phyloP scores from a whole-genome alignment of 2,797 vertebrate genomes.

The Cottoperca gobio region DNA sequence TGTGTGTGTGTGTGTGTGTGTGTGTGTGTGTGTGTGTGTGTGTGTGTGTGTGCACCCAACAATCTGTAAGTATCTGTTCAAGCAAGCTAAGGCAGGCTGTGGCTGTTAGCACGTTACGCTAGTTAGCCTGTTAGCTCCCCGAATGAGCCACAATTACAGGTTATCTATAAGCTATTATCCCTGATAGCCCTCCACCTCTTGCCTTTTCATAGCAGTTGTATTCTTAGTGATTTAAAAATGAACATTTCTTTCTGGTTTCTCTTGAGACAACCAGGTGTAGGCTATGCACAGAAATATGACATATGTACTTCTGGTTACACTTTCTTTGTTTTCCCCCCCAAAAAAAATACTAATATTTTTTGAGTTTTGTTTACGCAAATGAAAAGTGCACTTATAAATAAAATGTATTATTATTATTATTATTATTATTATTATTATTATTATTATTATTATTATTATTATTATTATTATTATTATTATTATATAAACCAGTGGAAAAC shows the following conservation, averaged over 20 bases:
- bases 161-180: constrained; percentile 36
- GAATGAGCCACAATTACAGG: constrained; percentile 56
- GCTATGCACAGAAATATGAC: background rate
- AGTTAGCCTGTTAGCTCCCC: constrained; percentile 55
- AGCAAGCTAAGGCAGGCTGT: constrained; percentile 65
- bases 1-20: constrained; percentile 17
- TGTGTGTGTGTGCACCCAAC: constrained; percentile 36
- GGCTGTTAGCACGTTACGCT: constrained; percentile 44
- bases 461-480: too few relatives aligned
- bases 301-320: background rate
- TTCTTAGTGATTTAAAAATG: background rate
- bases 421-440: too few relatives aligned
- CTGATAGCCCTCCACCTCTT: background rate
- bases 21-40: constrained; percentile 44
- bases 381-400: too few relatives aligned
- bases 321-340: background rate
- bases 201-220: constrained; percentile 7
- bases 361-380: too few relatives aligned
- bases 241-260: background rate
- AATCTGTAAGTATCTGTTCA: constrained; percentile 54
- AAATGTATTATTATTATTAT: too few relatives aligned
- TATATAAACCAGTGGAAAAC: background rate
- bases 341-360: too few relatives aligned
- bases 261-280: background rate
- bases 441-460: too few relatives aligned